phyloP scores from a whole-genome alignment of 2,113 vertebrate species.

The Drymodes brunneopygia region DNA sequence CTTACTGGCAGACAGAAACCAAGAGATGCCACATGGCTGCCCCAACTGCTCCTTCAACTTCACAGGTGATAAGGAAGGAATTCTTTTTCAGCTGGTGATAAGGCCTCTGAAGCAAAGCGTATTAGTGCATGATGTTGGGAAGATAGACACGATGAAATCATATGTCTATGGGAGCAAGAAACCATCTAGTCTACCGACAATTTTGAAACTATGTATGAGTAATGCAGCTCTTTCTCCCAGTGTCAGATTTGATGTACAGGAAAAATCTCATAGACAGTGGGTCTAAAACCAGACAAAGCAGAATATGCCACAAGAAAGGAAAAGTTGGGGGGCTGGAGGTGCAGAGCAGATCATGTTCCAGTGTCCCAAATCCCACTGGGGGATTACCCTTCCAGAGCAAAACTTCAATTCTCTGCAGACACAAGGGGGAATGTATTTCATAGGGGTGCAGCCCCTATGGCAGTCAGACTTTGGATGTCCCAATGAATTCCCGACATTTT shows the following conservation, averaged over 20 bases:
- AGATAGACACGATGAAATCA: slow-evolving; percentile 6
- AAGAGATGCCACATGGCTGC: neutral
- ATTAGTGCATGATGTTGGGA: neutral
- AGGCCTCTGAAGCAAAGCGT: neutral
- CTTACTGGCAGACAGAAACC: neutral
- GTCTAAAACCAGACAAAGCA: neutral
- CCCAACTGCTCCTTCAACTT: neutral
- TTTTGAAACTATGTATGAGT: slow-evolving; percentile 29
- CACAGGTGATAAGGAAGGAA: neutral
- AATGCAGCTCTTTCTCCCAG: neutral
- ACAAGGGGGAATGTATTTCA: accelerated
- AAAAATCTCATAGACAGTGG: neutral
- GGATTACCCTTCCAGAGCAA: neutral
- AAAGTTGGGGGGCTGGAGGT: accelerated
- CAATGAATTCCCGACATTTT: neutral
- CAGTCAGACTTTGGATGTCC: neutral
- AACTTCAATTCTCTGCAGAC: neutral
- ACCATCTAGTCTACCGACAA: neutral
- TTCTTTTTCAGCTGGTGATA: neutral
- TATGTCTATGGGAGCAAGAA: neutral
- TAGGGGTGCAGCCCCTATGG: neutral
- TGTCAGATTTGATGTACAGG: neutral
- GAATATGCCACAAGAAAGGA: neutral
- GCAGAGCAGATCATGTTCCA: accelerated
- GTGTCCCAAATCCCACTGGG: neutral